Evolutionary conservation across 1,140 invertebrate genomes (phyloP).

Genomic region (Ooceraea biroi): DNA sequence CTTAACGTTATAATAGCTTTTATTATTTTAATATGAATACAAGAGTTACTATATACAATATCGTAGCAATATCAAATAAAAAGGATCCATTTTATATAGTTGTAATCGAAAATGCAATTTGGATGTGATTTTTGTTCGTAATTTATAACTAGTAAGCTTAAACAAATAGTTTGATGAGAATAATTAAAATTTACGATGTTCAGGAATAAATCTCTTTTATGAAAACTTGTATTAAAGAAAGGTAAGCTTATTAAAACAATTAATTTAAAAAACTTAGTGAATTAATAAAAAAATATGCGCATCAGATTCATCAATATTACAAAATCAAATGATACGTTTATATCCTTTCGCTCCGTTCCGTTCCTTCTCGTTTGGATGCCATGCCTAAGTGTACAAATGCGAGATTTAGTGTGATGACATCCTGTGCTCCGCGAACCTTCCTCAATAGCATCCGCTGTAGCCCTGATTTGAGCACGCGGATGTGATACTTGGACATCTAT

Average conservation of each 20-base stretch:
- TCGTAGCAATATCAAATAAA: no score
- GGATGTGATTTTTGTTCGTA: no score
- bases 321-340: background rate
- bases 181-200: no score
- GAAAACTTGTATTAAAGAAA: background rate
- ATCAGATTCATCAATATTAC: background rate
- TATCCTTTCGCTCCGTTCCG: background rate
- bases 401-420: conserved; percentile 55
- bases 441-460: conserved; percentile 55
- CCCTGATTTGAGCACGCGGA: conserved; percentile 51
- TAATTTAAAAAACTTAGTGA: background rate
- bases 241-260: background rate
- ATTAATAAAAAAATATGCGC: background rate
- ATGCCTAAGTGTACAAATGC: conserved; percentile 43
- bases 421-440: conserved; percentile 39
- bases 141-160: no score
- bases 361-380: background rate
- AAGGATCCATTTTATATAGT: no score
- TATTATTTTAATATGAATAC: no score
- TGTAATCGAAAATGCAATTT: no score
- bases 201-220: no score
- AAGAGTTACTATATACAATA: no score
- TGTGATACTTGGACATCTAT: conserved; percentile 52
- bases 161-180: no score
- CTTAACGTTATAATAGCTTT: no score